Evolutionary conservation across 1,140 invertebrate genomes (phyloP), one percentile per base, ranked within the genome.

Genomic region (Druon quercuslanigerum): DNA sequence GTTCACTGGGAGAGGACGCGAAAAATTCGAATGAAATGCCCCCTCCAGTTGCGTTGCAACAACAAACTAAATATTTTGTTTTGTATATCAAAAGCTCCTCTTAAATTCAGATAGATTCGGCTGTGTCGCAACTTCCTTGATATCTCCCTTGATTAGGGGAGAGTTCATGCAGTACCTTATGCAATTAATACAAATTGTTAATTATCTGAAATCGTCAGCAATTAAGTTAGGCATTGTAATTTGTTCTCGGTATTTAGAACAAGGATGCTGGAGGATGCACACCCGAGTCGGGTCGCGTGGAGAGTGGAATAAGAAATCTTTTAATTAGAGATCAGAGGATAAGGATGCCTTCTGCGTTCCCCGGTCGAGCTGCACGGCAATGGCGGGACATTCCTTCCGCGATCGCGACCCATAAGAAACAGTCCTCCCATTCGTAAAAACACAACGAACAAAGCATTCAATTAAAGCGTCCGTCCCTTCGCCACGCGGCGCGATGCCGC

Each of bases 241-340:
- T 70, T 76, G 50, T 54, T 52, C 52, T 51, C 14, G n/a, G 33
- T 50, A 40, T 51, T 71, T 51, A 51, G 54, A 25, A 20, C 7
- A 20, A 33, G 57, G 70, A 19, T 75, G 17, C 57, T 14, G 16
- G 16, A 51, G 16, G 17, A 72, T 71, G 54, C 66, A 50, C 14
- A 51, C 17, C 33, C 25, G 25, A 33, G 33, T 16, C 25, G 14
- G 17, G 56, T 60, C 33, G 54, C 25, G 60, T 56, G 51, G 25
- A 25, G 20, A 20, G 54, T 14, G 71, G 54, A 85, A 54, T 74
- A 75, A 79, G 78, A 81, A 81, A 84, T 81, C 81, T 79, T 85
- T 85, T 85, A 85, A 85, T 85, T 85, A 83, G 78, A 81, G 78
- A 85, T 85, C 75, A 51, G 25, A 77, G 75, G 79, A 80, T 78